A percentile compares a stretch with the other conserved stretches of the same genome.
phyloP scores from a whole-genome alignment of 1,140 invertebrate species.

The Gonioctena quinquepunctata region DNA sequence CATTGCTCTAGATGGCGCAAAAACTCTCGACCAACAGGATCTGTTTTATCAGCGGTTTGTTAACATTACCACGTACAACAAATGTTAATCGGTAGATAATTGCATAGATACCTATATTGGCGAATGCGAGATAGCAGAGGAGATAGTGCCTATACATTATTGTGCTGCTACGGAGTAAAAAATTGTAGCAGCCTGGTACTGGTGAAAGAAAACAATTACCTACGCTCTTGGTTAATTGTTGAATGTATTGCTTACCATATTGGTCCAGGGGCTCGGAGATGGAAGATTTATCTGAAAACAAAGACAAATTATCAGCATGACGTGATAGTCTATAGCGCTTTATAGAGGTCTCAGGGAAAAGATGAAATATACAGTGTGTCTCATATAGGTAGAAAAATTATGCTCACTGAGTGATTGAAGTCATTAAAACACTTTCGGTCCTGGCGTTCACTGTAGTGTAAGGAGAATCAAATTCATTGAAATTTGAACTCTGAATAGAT shows the following conservation, averaged over 20 bases:
- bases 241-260: slow-evolving; percentile 2
- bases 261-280: not conserved
- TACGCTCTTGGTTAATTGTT: not conserved
- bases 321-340: no score
- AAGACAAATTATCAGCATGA: no score
- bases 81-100: not conserved
- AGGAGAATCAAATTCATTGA: no score
- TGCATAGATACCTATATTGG: not conserved
- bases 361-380: no score
- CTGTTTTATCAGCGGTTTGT: not conserved
- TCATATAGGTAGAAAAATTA: no score
- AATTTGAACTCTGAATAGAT: no score
- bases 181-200: not conserved
- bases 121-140: not conserved
- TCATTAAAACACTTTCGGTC: no score
- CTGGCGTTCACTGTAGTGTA: no score
- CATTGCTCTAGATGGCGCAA: not conserved
- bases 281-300: slow-evolving; percentile 3
- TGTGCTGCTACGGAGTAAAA: not conserved
- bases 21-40: not conserved
- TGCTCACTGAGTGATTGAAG: no score
- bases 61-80: not conserved
- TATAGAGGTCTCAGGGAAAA: not conserved
- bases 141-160: not conserved
- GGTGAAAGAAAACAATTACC: not conserved